phyloP scores from a whole-genome alignment of 2,113 vertebrate species.

The Todiramphus saurophagus region DNA sequence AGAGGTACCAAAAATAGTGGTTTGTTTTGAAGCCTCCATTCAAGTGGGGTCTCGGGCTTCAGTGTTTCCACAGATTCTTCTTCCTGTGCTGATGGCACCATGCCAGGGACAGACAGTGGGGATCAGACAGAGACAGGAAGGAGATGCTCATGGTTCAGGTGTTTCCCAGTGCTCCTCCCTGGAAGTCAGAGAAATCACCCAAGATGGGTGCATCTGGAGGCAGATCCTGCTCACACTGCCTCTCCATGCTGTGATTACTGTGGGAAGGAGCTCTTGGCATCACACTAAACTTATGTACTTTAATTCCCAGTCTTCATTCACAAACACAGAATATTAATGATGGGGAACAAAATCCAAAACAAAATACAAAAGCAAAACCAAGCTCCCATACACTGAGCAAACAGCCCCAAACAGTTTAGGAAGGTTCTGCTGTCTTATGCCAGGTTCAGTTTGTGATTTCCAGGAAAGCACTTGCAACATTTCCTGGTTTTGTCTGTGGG shows the following conservation, averaged over 20 bases:
- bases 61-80: neutral
- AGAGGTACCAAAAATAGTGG: neutral
- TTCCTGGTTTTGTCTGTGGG: neutral
- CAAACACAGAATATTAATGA: neutral
- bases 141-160: neutral
- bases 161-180: neutral
- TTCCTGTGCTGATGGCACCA: neutral
- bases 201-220: accelerated
- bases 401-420: neutral
- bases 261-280: neutral
- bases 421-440: neutral
- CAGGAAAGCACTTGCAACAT: neutral
- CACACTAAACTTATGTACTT: neutral
- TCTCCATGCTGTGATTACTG: neutral
- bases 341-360: neutral
- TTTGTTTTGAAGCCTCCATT: neutral
- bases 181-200: neutral
- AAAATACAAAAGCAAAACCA: neutral
- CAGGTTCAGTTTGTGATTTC: neutral
- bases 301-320: neutral
- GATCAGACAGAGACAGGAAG: neutral
- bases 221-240: neutral
- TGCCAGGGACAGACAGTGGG: neutral
- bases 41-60: neutral
- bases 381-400: neutral